phyloP scores from a whole-genome alignment of 2,113 vertebrate genomes.

The Lagopus muta region DNA sequence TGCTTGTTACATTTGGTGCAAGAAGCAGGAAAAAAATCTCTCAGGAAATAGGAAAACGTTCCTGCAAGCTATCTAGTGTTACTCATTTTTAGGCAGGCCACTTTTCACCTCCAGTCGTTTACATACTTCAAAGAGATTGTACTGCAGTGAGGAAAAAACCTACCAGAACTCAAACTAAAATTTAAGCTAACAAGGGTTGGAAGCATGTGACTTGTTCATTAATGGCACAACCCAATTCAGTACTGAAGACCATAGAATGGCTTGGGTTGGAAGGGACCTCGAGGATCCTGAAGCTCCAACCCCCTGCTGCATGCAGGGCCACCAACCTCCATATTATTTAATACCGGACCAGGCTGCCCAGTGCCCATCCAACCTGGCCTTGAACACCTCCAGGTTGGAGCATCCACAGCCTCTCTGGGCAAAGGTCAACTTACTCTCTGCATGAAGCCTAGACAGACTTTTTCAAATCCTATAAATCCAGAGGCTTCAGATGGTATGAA shows the following conservation, averaged over 20 bases:
- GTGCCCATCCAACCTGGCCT: too few species aligned
- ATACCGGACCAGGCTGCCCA: too few species aligned
- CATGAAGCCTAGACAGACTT: not conserved
- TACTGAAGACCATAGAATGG: not conserved
- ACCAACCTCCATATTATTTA: too few species aligned
- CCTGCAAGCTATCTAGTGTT: not conserved
- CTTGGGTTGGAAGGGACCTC: too few species aligned
- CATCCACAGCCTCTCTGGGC: too few species aligned
- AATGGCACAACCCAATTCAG: not conserved
- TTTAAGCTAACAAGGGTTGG: not conserved
- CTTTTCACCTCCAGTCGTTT: not conserved
- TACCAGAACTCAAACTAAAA: not conserved
- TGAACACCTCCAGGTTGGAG: too few species aligned
- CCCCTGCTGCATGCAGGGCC: too few species aligned
- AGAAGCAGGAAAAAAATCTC: too few species aligned
- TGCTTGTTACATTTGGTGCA: not conserved
- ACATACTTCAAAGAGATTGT: not conserved
- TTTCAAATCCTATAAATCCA: not conserved
- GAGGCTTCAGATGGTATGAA: not conserved
- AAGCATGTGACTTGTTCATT: not conserved
- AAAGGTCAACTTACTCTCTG: fast-evolving
- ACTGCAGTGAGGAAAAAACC: not conserved
- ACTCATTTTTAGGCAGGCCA: not conserved
- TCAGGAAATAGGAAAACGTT: not conserved
- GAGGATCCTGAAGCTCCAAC: too few species aligned